Percentiles rank a stretch among this genome's conserved stretches.
phyloP scores from a whole-genome alignment of 1,140 invertebrate species.

The Bombus turneri region DNA sequence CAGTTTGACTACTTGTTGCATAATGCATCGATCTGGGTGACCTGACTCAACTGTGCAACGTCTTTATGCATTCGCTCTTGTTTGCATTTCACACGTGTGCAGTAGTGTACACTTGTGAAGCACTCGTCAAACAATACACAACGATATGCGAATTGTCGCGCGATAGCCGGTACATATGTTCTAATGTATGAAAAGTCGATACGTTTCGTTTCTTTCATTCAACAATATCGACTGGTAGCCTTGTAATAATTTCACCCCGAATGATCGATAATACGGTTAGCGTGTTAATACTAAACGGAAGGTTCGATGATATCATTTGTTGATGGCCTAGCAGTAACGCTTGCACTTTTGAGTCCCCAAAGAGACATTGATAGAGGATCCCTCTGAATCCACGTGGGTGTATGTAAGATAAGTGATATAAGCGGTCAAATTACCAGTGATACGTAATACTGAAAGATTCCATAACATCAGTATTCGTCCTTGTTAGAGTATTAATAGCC shows the following conservation, averaged over 20 bases:
- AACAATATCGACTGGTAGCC: constrained; percentile 37
- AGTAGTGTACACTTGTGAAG: not conserved
- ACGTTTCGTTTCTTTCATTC: constrained; percentile 54
- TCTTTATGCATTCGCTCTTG: constrained; percentile 12
- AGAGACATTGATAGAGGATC: not conserved
- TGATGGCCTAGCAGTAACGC: not conserved
- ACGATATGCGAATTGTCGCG: not conserved
- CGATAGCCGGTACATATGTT: constrained; percentile 6
- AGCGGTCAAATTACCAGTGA: not conserved
- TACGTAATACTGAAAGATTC: not conserved
- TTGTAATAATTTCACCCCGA: constrained; percentile 53
- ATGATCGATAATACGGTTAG: constrained; percentile 55
- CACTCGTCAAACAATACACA: not conserved
- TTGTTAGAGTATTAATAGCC: not conserved
- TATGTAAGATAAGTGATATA: not conserved
- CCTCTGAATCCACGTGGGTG: not conserved
- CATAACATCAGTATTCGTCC: not conserved
- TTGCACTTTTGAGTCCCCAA: not conserved
- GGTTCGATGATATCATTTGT: constrained; percentile 6
- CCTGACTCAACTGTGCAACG: constrained; percentile 4
- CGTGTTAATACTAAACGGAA: constrained; percentile 41
- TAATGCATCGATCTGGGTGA: constrained; percentile 65
- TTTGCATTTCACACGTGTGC: not conserved
- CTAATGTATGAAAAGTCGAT: constrained; percentile 5
- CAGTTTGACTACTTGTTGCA: constrained; percentile 71